Conservation (phyloP, 2,797 vertebrate species). For the Hirundo rustica region DNA sequence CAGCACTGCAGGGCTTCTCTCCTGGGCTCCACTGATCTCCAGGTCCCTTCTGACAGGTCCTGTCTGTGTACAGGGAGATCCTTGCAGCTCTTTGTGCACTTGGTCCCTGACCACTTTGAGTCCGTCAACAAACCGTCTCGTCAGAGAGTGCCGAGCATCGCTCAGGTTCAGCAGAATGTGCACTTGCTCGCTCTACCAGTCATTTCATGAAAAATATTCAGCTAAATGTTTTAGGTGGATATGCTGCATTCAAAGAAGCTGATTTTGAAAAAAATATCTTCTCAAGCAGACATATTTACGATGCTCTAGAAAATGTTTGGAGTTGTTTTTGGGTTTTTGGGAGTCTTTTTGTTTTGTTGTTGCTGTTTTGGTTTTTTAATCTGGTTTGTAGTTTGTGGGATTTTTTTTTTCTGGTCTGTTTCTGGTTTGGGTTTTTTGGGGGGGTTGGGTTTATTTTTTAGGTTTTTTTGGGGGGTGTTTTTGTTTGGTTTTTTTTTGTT, state of each 20-base stretch:
- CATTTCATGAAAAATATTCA: background rate
- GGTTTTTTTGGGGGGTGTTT: no score
- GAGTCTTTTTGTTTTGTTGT: no score
- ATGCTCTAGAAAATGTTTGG: background rate
- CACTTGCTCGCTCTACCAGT: background rate
- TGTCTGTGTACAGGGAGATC: background rate
- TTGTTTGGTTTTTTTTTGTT: no score
- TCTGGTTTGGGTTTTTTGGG: background rate
- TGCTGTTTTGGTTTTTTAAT: accelerated
- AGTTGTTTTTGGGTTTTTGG: background rate
- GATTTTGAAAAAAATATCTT: background rate
- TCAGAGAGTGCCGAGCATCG: background rate
- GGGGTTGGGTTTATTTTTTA: no score
- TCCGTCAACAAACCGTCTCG: background rate
- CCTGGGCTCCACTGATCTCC: background rate
- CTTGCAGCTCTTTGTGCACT: background rate
- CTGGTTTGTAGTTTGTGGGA: background rate
- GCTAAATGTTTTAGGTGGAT: background rate
- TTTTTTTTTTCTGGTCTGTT: background rate
- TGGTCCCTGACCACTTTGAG: background rate
- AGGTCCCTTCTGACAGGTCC: background rate
- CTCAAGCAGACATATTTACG: background rate
- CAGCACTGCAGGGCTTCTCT: background rate
- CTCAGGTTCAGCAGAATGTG: background rate
- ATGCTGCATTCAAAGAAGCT: background rate